A percentile compares a stretch with the other conserved stretches of the same genome.
phyloP scores from a whole-genome alignment of 2,113 vertebrate genomes.

The Mesembrinibis cayennensis region DNA sequence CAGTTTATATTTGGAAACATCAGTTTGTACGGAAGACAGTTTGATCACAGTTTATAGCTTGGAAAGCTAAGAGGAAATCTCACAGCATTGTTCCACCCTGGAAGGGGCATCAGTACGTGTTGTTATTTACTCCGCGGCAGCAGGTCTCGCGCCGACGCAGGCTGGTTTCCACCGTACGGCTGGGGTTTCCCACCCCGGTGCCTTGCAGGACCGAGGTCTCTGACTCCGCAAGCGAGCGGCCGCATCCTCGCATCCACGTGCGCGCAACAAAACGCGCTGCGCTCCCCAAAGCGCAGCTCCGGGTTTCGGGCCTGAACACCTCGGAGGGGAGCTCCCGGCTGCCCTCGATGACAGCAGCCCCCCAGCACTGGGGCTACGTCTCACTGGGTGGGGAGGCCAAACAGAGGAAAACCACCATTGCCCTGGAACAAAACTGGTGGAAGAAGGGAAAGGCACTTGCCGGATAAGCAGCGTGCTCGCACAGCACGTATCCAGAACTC shows the following conservation, averaged over 20 bases:
- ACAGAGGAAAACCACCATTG: rapidly evolving
- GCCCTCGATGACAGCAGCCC: neutral
- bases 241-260: rapidly evolving
- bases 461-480: neutral
- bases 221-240: rapidly evolving
- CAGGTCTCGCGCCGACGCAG: neutral
- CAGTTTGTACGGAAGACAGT: neutral
- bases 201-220: neutral
- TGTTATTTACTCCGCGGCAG: neutral
- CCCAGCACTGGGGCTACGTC: rapidly evolving
- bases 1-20: conserved; percentile 15
- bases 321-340: neutral
- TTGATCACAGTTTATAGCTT: neutral
- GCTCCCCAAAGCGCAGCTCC: neutral
- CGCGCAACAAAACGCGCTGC: rapidly evolving
- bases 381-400: neutral
- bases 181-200: neutral
- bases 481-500: neutral
- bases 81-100: neutral
- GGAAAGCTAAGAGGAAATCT: neutral
- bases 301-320: rapidly evolving
- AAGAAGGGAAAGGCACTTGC: neutral
- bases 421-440: neutral
- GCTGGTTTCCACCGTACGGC: rapidly evolving
- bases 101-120: neutral